Base-by-base conservation (phyloP, 2,888 invertebrate species). In the Andrena camellia region DNA sequence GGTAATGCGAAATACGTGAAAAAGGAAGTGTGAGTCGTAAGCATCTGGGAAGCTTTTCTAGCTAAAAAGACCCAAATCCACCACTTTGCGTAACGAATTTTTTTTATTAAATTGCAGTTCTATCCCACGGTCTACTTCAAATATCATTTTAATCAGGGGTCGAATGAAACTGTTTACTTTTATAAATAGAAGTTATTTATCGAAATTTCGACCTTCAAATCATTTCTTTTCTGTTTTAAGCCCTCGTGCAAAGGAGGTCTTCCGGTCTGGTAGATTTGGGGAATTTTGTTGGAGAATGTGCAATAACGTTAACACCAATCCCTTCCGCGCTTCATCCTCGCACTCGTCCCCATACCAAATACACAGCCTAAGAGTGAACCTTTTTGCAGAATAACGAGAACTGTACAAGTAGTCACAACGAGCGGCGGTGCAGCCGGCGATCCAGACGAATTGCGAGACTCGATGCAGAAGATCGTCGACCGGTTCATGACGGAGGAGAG, bases 401-500 rank as follows among this genome's bases (percentile, higher is more conserved):
- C 95, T n/a, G 93, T 95, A 75, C 93, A 94, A 91, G 95, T 95
- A 67, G 91, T 94, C 62, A 94, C 94, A 79, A 94, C 94, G 86
- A 93, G 94, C 62, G 78, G 79, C 59, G 87, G 85, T 31, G 85
- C 84, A 23, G 85, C 80, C 54, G 90, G 89, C 52, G 92, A 89
- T 29, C 90, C 93, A 33, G 94, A 94, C 8, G 94, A 95, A 72
- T 90, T 95, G 54, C 93, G 94, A 75, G 94, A 95, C 84, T 94
- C 95, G 8, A 95, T 95, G 94, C 95, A 95, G 90, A 94, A 95
- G 79, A 94, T 95, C 74, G 92, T 95, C 87, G 95, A 95, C 89
- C 94, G 95, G 87, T 95, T 95, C 89, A 95, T 95, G 95, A 89
- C 94, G 26, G 95, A 95, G 86, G 95, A 95, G 88, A 94, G 95